Evolutionary conservation across 2,888 invertebrate genomes (phyloP).

Genomic region (Branchipolynoe longqiensis): DNA sequence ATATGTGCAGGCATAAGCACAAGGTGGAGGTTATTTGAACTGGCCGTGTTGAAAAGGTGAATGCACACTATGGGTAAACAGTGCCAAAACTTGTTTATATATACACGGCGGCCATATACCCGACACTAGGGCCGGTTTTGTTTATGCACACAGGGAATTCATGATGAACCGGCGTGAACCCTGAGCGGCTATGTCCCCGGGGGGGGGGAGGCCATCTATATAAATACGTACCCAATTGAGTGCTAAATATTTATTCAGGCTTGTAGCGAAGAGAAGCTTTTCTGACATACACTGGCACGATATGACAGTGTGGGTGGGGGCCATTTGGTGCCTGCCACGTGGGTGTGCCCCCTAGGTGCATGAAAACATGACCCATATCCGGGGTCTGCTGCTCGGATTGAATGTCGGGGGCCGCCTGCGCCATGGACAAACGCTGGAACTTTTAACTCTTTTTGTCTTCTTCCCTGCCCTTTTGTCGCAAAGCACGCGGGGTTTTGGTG

Average conservation of each 20-base stretch:
- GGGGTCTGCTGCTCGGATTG: background rate
- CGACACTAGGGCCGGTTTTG: background rate
- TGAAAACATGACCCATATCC: slow-evolving; percentile 14
- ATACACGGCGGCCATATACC: slow-evolving; percentile 34
- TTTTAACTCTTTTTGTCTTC: too few relatives aligned
- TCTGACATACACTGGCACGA: slow-evolving; percentile 36
- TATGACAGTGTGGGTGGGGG: slow-evolving; percentile 18
- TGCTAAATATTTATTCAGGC: slow-evolving; percentile 30
- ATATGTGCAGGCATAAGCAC: background rate
- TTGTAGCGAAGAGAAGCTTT: slow-evolving; percentile 37
- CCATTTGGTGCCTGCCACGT: slow-evolving; percentile 34
- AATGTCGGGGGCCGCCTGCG: background rate
- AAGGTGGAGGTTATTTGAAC: slow-evolving; percentile 18
- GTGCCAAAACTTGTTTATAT: slow-evolving; percentile 1
- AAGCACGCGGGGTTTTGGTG: background rate
- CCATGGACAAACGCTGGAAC: background rate
- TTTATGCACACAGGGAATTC: slow-evolving; percentile 33
- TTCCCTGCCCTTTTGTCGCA: slow-evolving; percentile 4
- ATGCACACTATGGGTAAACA: slow-evolving; percentile 23
- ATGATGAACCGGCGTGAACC: slow-evolving; percentile 20
- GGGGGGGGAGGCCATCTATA: background rate
- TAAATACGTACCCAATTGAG: slow-evolving; percentile 37
- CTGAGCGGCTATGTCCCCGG: background rate
- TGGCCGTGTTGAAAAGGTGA: background rate
- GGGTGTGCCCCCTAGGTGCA: slow-evolving; percentile 15